Conservation (phyloP, 1,140 invertebrate species). For the Pseudobourletiella spinata region DNA sequence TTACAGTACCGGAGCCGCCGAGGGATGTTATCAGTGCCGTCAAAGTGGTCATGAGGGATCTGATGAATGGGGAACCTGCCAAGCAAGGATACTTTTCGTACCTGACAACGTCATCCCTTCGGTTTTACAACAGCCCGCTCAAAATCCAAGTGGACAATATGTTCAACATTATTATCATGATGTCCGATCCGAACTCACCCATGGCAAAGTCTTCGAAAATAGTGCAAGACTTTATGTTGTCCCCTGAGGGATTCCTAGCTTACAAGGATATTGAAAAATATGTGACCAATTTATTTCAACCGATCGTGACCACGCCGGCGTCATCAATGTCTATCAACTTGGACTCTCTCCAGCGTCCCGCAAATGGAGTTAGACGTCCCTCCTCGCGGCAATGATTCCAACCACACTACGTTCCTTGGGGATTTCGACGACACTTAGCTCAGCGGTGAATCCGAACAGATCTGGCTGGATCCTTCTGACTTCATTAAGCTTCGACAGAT, state of each 20-base stretch:
- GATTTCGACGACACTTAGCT: no score
- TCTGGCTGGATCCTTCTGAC: no score
- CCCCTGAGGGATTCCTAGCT: no score
- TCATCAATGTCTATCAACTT: neutral
- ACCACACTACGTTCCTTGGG: no score
- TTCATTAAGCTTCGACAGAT: no score
- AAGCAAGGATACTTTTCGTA: conserved; percentile 3
- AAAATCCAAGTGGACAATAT: conserved; percentile 1
- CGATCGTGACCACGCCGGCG: neutral
- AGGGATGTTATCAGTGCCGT: neutral
- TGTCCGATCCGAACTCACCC: neutral
- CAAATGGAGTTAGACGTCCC: neutral
- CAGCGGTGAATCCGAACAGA: no score
- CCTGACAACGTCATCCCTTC: conserved; percentile 1
- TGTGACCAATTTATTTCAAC: neutral
- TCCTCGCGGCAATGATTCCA: neutral
- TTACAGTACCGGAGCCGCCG: neutral
- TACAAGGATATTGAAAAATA: neutral
- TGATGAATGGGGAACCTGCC: conserved; percentile 3
- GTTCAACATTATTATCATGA: conserved; percentile 2
- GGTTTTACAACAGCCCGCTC: neutral
- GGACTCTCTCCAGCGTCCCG: neutral
- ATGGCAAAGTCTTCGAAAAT: neutral
- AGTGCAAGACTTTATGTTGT: neutral
- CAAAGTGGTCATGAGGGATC: conserved; percentile 2